Evolutionary conservation across 2,888 invertebrate genomes (phyloP), one percentile per base, ranked within the genome.

Genomic region (Perdita meconis): DNA sequence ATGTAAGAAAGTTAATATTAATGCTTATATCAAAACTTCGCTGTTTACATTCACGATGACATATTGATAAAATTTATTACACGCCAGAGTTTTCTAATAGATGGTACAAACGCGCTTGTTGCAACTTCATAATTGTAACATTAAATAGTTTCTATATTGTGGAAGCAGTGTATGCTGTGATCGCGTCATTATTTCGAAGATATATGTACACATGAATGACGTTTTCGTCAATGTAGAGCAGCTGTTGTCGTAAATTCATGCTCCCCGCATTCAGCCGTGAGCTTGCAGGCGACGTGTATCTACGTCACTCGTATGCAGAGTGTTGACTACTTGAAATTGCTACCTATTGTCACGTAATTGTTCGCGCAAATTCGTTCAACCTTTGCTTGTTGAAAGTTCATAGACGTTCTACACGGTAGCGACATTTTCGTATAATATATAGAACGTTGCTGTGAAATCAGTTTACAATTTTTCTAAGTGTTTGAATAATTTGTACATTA

Each of bases 341-440:
- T 40, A 73, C 53, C 55, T 56, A 69, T 69, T 70, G 70, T 73
- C 55, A 34, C 55, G 71, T 59, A 68, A 71, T 71, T 57, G 69
- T 71, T 68, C 26, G 44, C 38, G 16, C 55, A 70, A 47, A 69
- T 61, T 73, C 72, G 55, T 70, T 56, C 40, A 73, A 40, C 61
- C 55, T 59, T 69, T 59, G 40, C 50, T 50, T 44, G 42, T 22
- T 24, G 51, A 13, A 42, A 59, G 19, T 69, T 53, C 19, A 24
- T 51, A 42, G 42, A 40, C 42, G 13, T 16, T 24, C 16, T 5
- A 36, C 26, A 13, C 3, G 19, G 40, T 6, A 51, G 22, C 40
- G 13, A 19, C 16, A 40, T 16, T 13, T 24, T 10, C 50, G 0
- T 5, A 10, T 4, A 2, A 3, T 30, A 6, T 26, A 2, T 8